Percentiles rank a stretch among this genome's conserved stretches.
Conservation (phyloP, 2,797 vertebrate genomes). For the Choloepus didactylus region DNA sequence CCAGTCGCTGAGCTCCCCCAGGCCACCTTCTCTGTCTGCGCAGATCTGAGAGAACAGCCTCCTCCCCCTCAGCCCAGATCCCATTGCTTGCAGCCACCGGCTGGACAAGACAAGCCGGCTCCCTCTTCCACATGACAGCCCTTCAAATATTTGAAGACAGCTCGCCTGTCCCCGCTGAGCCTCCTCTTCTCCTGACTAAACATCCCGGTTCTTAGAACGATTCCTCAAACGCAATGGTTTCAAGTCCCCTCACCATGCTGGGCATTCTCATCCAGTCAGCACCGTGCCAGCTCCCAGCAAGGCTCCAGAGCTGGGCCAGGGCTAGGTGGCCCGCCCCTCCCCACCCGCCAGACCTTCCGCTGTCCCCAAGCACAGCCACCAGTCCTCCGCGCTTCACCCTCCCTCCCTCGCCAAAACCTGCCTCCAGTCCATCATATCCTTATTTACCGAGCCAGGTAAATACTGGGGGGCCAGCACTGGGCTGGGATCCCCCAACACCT, state of each 20-base stretch:
- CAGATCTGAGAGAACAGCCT: background rate
- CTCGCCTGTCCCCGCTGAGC: conserved; percentile 62
- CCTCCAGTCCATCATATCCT: background rate
- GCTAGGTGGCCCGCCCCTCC: background rate
- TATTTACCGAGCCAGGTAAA: background rate
- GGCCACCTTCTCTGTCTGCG: background rate
- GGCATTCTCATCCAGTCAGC: background rate
- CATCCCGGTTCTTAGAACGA: conserved; percentile 56
- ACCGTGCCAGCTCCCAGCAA: background rate
- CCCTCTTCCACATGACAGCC: conserved; percentile 73
- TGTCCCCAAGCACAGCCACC: background rate
- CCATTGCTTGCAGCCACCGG: background rate
- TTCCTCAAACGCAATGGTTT: conserved; percentile 44
- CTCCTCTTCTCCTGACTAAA: conserved; percentile 78
- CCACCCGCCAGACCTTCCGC: background rate
- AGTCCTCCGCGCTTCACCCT: background rate
- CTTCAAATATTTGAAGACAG: conserved; percentile 82
- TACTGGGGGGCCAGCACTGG: background rate
- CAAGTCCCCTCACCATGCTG: conserved; percentile 19
- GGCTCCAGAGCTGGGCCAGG: background rate
- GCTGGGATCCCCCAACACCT: background rate
- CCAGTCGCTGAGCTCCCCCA: background rate
- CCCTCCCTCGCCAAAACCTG: too few relatives aligned
- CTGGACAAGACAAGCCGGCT: conserved; percentile 56
- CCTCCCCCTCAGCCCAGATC: conserved; percentile 28